These are phyloP conservation scores for Carposina sasakii DNA, from an alignment of 1,140 invertebrate genomes.

Conservation along the genomic window DNA sequence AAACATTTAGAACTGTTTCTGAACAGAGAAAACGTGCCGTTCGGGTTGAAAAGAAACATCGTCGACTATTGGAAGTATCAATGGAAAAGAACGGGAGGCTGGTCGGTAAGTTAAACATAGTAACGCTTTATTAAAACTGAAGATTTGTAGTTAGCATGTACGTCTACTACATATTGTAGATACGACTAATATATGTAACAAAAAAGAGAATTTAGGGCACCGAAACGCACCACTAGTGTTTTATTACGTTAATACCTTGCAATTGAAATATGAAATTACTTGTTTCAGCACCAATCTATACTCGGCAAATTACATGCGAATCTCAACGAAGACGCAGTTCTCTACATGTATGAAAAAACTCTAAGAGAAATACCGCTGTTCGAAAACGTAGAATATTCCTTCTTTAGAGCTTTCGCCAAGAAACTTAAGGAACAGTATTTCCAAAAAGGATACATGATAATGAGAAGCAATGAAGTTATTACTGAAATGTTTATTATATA, in stretches of 20 bases:
- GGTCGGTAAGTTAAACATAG: constrained; percentile 64
- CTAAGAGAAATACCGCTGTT: constrained; percentile 66
- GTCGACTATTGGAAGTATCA: constrained; percentile 66
- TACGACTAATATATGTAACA: too few species aligned
- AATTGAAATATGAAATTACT: too few species aligned
- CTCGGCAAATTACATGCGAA: constrained; percentile 64
- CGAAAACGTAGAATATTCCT: constrained; percentile 63
- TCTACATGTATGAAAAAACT: constrained; percentile 67
- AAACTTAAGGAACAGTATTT: constrained; percentile 61
- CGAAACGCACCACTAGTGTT: too few species aligned
- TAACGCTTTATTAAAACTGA: too few species aligned
- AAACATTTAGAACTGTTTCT: constrained; percentile 62
- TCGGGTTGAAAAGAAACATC: constrained; percentile 42
- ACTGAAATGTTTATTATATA: constrained; percentile 61
- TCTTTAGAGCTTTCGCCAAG: constrained; percentile 67
- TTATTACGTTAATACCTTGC: too few species aligned
- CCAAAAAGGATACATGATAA: constrained; percentile 64
- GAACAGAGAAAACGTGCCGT: constrained; percentile 55
- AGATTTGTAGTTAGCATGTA: too few species aligned
- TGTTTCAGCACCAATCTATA: constrained; percentile 59
- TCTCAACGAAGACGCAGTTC: constrained; percentile 65
- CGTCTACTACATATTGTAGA: too few species aligned
- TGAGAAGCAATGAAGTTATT: constrained; percentile 61
- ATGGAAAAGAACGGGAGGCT: constrained; percentile 66
- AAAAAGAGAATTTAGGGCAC: too few species aligned